Conservation (phyloP, 2,888 invertebrate genomes). For the Oscheius sp. region DNA sequence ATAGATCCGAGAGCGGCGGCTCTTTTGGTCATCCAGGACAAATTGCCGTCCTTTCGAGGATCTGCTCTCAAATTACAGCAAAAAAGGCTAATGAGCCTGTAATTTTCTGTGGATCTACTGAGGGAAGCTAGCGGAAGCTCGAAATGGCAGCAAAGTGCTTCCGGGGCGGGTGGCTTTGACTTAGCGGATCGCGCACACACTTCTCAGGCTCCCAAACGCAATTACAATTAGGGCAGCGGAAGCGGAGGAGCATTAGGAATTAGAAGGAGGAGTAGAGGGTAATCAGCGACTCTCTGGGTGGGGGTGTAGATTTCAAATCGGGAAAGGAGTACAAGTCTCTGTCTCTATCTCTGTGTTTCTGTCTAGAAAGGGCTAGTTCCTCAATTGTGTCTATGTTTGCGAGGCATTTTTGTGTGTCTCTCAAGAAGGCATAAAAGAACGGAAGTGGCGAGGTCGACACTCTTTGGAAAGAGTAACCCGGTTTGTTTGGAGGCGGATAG, state of each 20-base stretch:
- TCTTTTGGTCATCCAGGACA: not conserved
- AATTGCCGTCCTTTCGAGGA: not conserved
- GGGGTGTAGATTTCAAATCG: too few species aligned
- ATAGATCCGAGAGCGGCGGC: not conserved
- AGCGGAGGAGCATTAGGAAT: constrained; percentile 22
- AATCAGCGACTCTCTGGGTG: constrained; percentile 4
- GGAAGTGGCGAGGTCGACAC: constrained; percentile 20
- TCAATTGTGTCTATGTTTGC: not conserved
- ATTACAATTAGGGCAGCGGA: constrained; percentile 31
- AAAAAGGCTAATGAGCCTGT: not conserved
- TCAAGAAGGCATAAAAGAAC: constrained; percentile 9
- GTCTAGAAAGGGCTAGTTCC: not conserved
- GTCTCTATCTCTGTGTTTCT: not conserved
- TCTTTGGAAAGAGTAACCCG: not conserved
- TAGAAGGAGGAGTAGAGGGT: constrained; percentile 12
- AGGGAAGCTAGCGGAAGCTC: not conserved
- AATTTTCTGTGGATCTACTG: not conserved
- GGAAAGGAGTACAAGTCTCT: not conserved
- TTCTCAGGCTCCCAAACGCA: constrained; percentile 9
- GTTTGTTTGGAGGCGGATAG: not conserved
- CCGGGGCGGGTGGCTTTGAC: constrained; percentile 30
- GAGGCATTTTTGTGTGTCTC: constrained; percentile 4
- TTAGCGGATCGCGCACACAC: not conserved
- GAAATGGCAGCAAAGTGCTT: constrained; percentile 19
- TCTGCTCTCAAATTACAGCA: constrained; percentile 21